A percentile compares a stretch with the other conserved stretches of the same genome.
Evolutionary conservation across 37 sponge, comb jelly and placozoan species (phyloP).

Genomic region (Mnemiopsis leidyi): DNA sequence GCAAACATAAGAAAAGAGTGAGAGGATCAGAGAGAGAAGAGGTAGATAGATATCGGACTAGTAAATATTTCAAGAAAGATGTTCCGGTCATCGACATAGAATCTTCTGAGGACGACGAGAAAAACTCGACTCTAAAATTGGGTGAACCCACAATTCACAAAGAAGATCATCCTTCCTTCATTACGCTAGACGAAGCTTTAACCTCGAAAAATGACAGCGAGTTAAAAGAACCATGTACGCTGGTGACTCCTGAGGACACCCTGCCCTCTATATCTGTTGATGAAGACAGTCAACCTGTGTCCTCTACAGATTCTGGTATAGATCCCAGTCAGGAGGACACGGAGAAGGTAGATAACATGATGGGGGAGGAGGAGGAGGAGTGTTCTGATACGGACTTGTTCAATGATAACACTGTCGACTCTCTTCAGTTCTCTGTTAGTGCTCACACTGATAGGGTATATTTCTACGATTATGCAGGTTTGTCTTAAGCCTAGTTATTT

Average conservation of each 20-base stretch:
- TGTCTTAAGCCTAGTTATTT: no score
- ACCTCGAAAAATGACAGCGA: background rate
- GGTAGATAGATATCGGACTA: background rate
- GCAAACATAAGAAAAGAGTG: background rate
- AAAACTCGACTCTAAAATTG: background rate
- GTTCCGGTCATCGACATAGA: background rate
- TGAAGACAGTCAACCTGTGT: background rate
- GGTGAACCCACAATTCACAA: background rate
- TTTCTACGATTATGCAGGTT: slow-evolving; percentile 52
- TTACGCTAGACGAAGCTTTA: background rate
- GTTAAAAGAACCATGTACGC: no score
- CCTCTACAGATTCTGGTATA: background rate
- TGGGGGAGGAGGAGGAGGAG: background rate
- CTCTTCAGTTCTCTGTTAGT: slow-evolving; percentile 44
- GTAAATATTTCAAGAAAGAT: background rate
- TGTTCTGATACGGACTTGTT: background rate
- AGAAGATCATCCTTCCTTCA: background rate
- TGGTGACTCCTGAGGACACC: background rate
- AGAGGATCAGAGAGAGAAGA: background rate
- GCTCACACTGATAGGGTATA: slow-evolving; percentile 29
- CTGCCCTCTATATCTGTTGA: background rate
- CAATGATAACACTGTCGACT: background rate
- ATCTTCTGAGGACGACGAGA: background rate
- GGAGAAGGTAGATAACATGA: background rate
- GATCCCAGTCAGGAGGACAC: background rate